Percentiles rank a stretch among this genome's conserved stretches.
These are phyloP conservation scores for Helarctos malayanus DNA, from an alignment of 2,797 vertebrate species.

Conservation along the genomic window DNA sequence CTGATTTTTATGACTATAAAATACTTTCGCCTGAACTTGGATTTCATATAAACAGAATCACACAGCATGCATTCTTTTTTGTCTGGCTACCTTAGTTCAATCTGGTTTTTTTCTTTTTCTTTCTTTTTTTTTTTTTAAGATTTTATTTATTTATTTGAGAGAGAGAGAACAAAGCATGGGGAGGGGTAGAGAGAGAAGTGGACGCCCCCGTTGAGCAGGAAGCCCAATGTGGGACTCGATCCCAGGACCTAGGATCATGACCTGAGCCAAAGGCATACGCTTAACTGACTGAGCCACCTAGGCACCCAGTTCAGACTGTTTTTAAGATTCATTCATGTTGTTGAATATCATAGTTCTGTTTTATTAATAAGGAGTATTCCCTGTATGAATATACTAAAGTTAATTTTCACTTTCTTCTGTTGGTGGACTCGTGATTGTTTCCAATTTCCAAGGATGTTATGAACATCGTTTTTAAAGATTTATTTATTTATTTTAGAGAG, in stretches of 20 bases:
- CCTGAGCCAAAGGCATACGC: background rate
- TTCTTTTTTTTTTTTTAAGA: background rate
- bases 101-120: background rate
- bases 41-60: slow-evolving; percentile 18
- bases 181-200: background rate
- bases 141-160: background rate
- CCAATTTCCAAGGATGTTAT: background rate
- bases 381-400: background rate
- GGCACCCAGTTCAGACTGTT: background rate
- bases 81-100: background rate
- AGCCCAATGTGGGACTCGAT: background rate
- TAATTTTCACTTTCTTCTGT: background rate
- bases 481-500: background rate
- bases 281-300: background rate
- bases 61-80: background rate
- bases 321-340: slow-evolving; percentile 21
- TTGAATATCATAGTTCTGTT: background rate
- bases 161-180: background rate
- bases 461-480: background rate
- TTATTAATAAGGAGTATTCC: slow-evolving; percentile 2
- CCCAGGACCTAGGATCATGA: background rate
- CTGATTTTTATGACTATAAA: slow-evolving; percentile 24
- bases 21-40: background rate
- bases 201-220: background rate
- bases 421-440: background rate